A percentile compares a stretch with the other conserved stretches of the same genome.
Conservation (phyloP, 2,113 vertebrate species). For the Dryoscopus gambensis region DNA sequence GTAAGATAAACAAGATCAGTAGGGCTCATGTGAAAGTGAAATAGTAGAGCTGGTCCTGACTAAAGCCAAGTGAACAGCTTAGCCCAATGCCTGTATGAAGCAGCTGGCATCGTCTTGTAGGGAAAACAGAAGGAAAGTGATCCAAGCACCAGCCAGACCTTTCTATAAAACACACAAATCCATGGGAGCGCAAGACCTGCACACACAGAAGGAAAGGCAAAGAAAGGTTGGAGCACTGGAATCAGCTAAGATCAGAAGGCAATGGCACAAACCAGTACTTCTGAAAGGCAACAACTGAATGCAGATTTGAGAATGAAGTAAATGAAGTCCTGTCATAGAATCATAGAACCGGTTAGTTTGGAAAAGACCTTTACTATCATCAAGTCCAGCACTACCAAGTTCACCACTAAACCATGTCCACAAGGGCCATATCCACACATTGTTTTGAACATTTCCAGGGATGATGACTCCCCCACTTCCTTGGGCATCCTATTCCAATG, state of each 20-base stretch:
- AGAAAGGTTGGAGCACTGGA: not conserved
- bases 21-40: not conserved
- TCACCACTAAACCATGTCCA: not conserved
- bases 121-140: not conserved
- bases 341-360: not conserved
- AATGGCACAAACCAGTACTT: not conserved
- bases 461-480: not conserved
- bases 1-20: not conserved
- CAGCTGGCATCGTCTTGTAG: rapidly evolving
- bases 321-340: not conserved
- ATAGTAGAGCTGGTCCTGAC: not conserved
- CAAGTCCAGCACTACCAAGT: not conserved
- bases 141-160: not conserved
- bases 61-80: not conserved
- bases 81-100: not conserved
- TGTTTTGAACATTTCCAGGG: not conserved
- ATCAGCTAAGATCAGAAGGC: not conserved
- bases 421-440: not conserved
- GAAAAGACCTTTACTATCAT: not conserved
- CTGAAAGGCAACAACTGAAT: not conserved
- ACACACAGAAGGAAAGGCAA: not conserved
- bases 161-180: not conserved
- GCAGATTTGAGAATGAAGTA: not conserved
- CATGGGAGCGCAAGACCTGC: not conserved
- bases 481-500: not conserved